phyloP scores from a whole-genome alignment of 2,113 vertebrate species.

The human region DNA sequence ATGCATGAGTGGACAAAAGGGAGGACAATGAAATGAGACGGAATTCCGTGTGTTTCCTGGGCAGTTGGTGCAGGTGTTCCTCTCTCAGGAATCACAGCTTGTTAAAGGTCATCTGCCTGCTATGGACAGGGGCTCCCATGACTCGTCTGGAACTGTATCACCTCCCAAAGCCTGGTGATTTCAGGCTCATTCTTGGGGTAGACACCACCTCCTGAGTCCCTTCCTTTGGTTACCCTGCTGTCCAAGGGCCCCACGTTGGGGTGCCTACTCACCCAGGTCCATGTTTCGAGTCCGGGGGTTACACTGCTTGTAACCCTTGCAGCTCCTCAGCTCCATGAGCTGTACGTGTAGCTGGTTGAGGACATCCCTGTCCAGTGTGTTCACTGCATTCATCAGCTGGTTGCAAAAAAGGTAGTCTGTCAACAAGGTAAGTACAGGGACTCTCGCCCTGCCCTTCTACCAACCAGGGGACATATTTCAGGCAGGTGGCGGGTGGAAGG shows the following conservation, averaged over 20 bases:
- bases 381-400: constrained; percentile 95
- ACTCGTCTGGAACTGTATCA: background rate
- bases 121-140: background rate
- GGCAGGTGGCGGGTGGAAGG: background rate
- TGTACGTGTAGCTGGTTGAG: constrained; percentile 94
- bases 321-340: constrained; percentile 94
- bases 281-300: constrained; percentile 89
- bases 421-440: background rate
- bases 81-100: background rate
- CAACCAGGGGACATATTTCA: background rate
- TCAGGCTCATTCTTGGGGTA: background rate
- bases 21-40: background rate
- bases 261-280: constrained; percentile 89
- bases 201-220: background rate
- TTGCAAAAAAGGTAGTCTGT: background rate
- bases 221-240: background rate
- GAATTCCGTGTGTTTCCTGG: background rate
- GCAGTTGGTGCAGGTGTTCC: background rate
- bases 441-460: background rate
- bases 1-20: background rate
- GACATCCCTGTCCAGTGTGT: constrained; percentile 90
- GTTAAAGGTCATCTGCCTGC: background rate
- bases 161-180: background rate
- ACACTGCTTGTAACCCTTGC: constrained; percentile 96
- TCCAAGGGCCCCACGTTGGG: rapidly evolving